Base-by-base conservation (phyloP, 2,113 vertebrate species). In the Paramisgurnus dabryanus region DNA sequence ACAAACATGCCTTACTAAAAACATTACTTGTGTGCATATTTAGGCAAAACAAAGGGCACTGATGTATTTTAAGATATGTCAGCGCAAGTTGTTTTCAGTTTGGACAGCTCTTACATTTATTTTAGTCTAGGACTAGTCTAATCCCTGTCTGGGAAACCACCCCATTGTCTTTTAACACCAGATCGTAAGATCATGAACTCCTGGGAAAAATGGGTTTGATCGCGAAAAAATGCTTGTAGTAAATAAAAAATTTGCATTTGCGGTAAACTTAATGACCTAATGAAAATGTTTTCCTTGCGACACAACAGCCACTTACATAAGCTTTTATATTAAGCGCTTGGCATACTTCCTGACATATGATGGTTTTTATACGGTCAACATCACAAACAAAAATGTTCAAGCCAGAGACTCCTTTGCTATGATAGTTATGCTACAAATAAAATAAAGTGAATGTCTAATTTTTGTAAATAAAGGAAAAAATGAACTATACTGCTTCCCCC, bases 361-460 rank as follows among this genome's bases (percentile, higher is more conserved):
- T 76, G 70, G 76, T 68, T 82, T 71, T 60, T 60, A 78, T 55
- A 22, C 79, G 65, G 81, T 72, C 84, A 55, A 22, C 68, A 69
- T 83, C 15, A 84, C 82, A 61, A 40, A 57, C 12, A 43, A 69
- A 67, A 69, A 57, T 81, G n/a, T 18, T 49, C 43, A 39, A 64
- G 65, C 58, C 43, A 71, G 50, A 81, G 85, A 75, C 81, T 68
- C 4, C 6, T 85, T 87, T 88, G 84, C 81, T 55, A 80, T 63
- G 70, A 34, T 83, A 70, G 13, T 47, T 87, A 50, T 17, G 55
- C 34, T 58, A 60, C 72, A 86, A 67, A 83, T 86, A 82, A 83
- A 86, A 88, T 85, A 85, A 88, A 83, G 85, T 91, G 87, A 50
- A 41, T 66, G 76, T 82, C 81, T 34, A 69, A 85, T 85, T 74